phyloP scores from a whole-genome alignment of 2,888 invertebrate species.

The Drosophila merina region DNA sequence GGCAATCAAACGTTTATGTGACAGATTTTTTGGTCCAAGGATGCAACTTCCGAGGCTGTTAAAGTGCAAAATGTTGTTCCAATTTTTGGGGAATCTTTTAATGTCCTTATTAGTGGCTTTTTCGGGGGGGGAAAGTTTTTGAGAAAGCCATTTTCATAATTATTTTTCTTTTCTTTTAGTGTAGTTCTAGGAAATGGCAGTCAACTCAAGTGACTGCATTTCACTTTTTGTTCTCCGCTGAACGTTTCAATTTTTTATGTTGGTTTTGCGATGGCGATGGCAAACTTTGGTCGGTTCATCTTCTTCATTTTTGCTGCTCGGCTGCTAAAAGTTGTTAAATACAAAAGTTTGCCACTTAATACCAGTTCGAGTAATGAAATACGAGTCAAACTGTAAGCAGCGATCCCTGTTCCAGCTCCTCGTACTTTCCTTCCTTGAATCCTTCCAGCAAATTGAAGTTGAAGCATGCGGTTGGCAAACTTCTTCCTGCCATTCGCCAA shows the following conservation, averaged over 20 bases:
- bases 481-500: slow-evolving; percentile 46
- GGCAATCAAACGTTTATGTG: slow-evolving; percentile 64
- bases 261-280: slow-evolving; percentile 36
- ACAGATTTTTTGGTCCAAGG: slow-evolving; percentile 38
- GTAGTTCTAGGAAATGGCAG: slow-evolving; percentile 47
- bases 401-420: slow-evolving; percentile 6
- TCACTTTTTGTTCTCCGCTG: slow-evolving; percentile 52
- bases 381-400: slow-evolving; percentile 57
- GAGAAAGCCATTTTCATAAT: neutral
- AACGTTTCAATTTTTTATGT: slow-evolving; percentile 11
- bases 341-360: slow-evolving; percentile 79
- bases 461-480: slow-evolving; percentile 72
- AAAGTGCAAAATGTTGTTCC: slow-evolving; percentile 44
- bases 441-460: slow-evolving; percentile 69
- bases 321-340: slow-evolving; percentile 76
- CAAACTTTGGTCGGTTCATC: slow-evolving; percentile 59
- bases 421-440: slow-evolving; percentile 8
- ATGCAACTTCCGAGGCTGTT: slow-evolving; percentile 29
- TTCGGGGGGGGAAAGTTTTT: neutral
- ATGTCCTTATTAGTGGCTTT: neutral
- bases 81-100: slow-evolving; percentile 1
- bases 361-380: slow-evolving; percentile 79
- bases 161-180: slow-evolving; percentile 7
- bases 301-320: slow-evolving; percentile 68
- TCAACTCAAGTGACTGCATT: slow-evolving; percentile 73